A percentile compares a stretch with the other conserved stretches of the same genome.
Evolutionary conservation across 2,113 vertebrate genomes (phyloP).

Genomic region (Ciconia maguari): DNA sequence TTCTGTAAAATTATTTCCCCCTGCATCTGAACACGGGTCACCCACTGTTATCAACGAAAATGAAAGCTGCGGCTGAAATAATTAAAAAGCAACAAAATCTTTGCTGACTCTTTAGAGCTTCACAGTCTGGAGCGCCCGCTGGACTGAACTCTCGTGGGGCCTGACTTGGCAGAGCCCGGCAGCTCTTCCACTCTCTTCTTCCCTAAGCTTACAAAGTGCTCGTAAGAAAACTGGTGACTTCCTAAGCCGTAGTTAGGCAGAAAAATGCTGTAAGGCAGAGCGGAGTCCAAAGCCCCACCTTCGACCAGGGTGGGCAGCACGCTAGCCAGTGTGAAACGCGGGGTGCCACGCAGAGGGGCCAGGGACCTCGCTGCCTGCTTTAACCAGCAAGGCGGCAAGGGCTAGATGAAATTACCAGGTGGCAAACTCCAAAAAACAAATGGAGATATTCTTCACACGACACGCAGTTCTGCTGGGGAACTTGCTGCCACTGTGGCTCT

Average conservation of each 20-base stretch:
- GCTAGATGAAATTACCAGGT: neutral
- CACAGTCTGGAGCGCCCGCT: neutral
- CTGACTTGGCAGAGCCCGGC: too few species aligned
- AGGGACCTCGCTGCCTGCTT: neutral
- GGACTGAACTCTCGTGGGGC: neutral
- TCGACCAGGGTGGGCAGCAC: too few species aligned
- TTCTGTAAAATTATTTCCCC: neutral
- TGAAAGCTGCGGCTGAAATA: neutral
- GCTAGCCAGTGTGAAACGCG: too few species aligned
- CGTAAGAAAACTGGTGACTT: neutral
- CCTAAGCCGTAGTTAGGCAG: neutral
- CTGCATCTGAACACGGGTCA: neutral
- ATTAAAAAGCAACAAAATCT: neutral
- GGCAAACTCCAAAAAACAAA: neutral
- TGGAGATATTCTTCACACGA: neutral
- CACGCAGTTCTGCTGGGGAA: neutral
- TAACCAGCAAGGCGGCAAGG: neutral
- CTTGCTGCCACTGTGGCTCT: neutral
- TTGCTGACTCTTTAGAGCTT: neutral
- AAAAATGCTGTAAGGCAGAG: neutral
- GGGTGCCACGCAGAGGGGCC: neutral
- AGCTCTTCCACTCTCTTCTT: neutral
- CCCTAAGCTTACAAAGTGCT: neutral
- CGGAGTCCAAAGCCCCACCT: neutral
- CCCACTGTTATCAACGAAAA: neutral